Base-by-base conservation (phyloP, 2,113 vertebrate genomes). In the Tachysurus fulvidraco region DNA sequence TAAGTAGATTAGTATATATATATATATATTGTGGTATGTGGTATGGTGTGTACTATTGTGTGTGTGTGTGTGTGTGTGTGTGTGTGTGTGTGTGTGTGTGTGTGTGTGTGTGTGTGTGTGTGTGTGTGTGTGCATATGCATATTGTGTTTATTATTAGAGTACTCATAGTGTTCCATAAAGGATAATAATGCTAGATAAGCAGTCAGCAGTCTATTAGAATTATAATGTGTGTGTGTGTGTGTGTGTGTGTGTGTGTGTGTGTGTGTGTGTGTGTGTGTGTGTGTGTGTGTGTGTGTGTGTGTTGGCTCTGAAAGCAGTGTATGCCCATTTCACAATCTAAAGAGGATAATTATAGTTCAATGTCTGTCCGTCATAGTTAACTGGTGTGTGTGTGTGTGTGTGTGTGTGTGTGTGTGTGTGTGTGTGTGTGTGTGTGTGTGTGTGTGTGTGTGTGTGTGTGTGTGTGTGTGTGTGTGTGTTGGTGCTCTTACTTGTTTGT, bases 311-410 rank as follows among this genome's bases (percentile, higher is more conserved):
- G 46, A 83, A 73, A 77, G 71, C 71, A 65, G 7, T 83, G 11
- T 64, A 52, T 16, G 23, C 62, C 69, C 41, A 65, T 64, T 41
- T 76, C 30, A 14, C 16, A 4, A 28, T 77, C 44, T 55, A 65
- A 62, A 83, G 50, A 65, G 59, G 55, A 65, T 87, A 83, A 83
- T 87, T 64, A 83, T 65, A 64, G 30, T 67, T 67, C 14, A 74
- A 67, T 82, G 55, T 62, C 30, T 60, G 5, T 73, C 85, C 36
- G 44, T 85, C 50, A 81, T 41, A 25, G 28, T 86, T 44, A 80
- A 46, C 36, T 67, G 76, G 12, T 30, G n/a, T n/a, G n/a, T 81
- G 65, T 85, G 84, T 14, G 11, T 60, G 23, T 73, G 44, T 81
- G 67, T 62, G 28, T 77, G 30, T 23, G 52, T 74, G 79, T 50